A percentile compares a stretch with the other conserved stretches of the same genome.
Conservation (phyloP, 2,888 invertebrate species). For the Drosophila longiperda region DNA sequence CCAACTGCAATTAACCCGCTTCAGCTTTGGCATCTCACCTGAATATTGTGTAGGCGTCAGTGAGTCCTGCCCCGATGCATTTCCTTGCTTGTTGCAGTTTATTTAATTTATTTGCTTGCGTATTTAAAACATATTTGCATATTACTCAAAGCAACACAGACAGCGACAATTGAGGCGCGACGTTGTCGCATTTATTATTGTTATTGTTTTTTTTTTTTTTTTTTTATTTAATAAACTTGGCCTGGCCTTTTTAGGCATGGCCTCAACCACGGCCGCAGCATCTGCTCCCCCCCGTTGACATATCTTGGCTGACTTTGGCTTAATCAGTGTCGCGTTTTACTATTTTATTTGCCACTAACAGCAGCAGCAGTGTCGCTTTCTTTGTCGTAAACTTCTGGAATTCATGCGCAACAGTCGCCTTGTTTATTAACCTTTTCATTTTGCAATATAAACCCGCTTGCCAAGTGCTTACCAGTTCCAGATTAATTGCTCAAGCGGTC, state of each 20-base stretch:
- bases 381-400: conserved; percentile 70
- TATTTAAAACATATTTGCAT: conserved; percentile 75
- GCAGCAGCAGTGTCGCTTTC: conserved; percentile 56
- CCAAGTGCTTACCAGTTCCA: conserved; percentile 54
- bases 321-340: conserved; percentile 62
- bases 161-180: conserved; percentile 54
- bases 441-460: conserved; percentile 65
- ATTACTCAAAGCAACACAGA: conserved; percentile 70
- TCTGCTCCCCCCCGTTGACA: conserved; percentile 24
- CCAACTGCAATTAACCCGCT: conserved; percentile 69
- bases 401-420: conserved; percentile 65
- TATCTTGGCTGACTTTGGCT: conserved; percentile 48
- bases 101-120: conserved; percentile 68
- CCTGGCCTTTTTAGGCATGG: conserved; percentile 73
- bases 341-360: conserved; percentile 66
- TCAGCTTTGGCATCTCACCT: conserved; percentile 32
- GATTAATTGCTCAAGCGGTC: conserved; percentile 68
- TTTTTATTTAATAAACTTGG: conserved; percentile 64
- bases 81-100: conserved; percentile 67
- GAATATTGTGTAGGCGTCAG: conserved; percentile 34
- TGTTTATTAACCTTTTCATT: conserved; percentile 76
- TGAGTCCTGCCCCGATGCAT: conserved; percentile 61
- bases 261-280: conserved; percentile 50
- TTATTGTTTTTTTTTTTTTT: conserved; percentile 31
- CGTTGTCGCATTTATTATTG: conserved; percentile 69